A percentile compares a stretch with the other conserved stretches of the same genome.
These are phyloP conservation scores for Mormyrus proboscirostris DNA, from an alignment of 2,797 vertebrate genomes.

Conservation along the genomic window DNA sequence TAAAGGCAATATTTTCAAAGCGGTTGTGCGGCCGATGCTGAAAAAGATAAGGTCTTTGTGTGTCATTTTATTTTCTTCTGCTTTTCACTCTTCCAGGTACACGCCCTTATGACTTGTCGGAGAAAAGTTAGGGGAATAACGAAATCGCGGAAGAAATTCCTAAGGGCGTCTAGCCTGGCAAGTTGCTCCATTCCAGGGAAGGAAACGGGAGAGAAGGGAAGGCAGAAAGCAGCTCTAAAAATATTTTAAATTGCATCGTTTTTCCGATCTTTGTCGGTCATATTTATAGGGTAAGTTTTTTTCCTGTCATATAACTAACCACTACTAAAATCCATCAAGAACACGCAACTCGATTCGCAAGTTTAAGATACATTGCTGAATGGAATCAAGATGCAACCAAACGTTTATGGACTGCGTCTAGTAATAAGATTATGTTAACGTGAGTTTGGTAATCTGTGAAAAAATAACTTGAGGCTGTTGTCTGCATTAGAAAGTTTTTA, in stretches of 20 bases:
- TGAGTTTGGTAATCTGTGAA: not conserved
- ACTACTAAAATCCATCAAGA: slow-evolving; percentile 10
- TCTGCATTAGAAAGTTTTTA: not conserved
- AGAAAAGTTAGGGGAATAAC: slow-evolving; percentile 50
- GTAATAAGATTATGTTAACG: not conserved
- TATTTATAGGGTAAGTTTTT: slow-evolving; percentile 57
- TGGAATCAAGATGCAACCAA: not conserved
- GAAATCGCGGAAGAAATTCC: slow-evolving; percentile 72
- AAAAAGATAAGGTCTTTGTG: not conserved
- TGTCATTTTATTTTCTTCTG: slow-evolving; percentile 27
- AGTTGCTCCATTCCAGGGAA: slow-evolving; percentile 51
- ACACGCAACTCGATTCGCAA: slow-evolving; percentile 24
- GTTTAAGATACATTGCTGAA: not conserved
- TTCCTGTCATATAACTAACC: slow-evolving; percentile 6
- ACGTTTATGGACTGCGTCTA: not conserved
- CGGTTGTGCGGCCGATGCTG: not conserved
- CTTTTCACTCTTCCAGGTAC: slow-evolving; percentile 57
- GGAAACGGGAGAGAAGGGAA: slow-evolving; percentile 45
- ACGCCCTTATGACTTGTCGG: slow-evolving; percentile 71
- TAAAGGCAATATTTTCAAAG: not conserved
- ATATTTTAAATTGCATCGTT: slow-evolving; percentile 47
- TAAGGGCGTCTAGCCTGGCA: slow-evolving; percentile 59
- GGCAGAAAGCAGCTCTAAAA: slow-evolving; percentile 35
- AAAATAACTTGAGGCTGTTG: not conserved
- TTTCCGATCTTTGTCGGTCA: slow-evolving; percentile 38